Evolutionary conservation across 2,888 invertebrate species (phyloP).

Genomic region (Nemurella pictetii): DNA sequence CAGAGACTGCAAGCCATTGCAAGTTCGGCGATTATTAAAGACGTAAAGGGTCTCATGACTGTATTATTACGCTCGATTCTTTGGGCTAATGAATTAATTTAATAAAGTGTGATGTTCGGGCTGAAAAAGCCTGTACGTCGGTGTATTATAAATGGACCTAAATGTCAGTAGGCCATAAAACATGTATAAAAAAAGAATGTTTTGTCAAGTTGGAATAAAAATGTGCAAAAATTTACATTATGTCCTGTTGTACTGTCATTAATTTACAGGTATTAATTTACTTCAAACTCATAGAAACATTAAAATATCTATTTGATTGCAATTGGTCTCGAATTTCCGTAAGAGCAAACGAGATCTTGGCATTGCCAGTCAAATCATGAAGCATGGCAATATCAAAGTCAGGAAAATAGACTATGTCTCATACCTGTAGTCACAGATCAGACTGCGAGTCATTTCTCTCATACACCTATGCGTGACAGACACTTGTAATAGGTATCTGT

Average conservation of each 20-base stretch:
- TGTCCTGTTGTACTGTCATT: not conserved
- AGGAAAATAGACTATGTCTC: not conserved
- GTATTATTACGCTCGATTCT: slow-evolving; percentile 18
- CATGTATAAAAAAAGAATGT: slow-evolving; percentile 38
- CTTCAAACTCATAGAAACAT: not conserved
- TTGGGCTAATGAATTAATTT: slow-evolving; percentile 35
- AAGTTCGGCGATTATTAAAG: not conserved
- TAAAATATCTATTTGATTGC: too few relatives aligned
- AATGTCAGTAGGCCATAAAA: slow-evolving; percentile 27
- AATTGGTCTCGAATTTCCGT: too few relatives aligned
- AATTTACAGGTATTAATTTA: not conserved
- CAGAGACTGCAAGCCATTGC: slow-evolving; percentile 10
- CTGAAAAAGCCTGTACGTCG: slow-evolving; percentile 19
- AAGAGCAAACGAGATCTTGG: not conserved
- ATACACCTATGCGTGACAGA: too few relatives aligned
- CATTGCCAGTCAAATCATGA: not conserved
- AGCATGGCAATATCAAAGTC: not conserved
- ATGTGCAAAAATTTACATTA: slow-evolving; percentile 27
- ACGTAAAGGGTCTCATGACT: slow-evolving; percentile 1
- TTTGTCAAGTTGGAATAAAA: slow-evolving; percentile 41
- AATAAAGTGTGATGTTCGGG: slow-evolving; percentile 37
- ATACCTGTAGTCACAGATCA: too few relatives aligned
- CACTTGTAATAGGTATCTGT: too few relatives aligned
- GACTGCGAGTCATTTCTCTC: too few relatives aligned
- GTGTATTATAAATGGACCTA: slow-evolving; percentile 31